A percentile compares a stretch with the other conserved stretches of the same genome.
Conservation (phyloP, 2,888 invertebrate genomes). For the Nemotelus nigrinus region DNA sequence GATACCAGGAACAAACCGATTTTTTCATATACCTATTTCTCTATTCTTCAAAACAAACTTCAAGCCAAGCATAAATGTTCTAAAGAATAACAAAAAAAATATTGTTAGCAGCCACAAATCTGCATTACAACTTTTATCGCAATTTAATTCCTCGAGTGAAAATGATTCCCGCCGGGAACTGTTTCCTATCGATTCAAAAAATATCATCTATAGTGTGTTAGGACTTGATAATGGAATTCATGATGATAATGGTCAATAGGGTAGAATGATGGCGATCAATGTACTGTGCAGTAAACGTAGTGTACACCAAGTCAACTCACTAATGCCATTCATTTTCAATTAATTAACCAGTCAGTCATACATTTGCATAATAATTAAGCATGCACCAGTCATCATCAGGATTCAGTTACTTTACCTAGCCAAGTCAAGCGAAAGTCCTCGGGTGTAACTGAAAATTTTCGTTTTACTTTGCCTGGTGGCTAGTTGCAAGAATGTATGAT, state of each 20-base stretch:
- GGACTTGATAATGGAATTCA: constrained; percentile 26
- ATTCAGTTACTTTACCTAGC: constrained; percentile 2
- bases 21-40: too few relatives aligned
- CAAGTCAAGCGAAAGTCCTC: constrained; percentile 23
- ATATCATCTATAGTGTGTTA: constrained; percentile 24
- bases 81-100: too few relatives aligned
- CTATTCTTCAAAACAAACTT: too few relatives aligned
- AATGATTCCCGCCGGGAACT: too few relatives aligned
- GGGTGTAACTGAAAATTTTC: too few relatives aligned
- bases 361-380: constrained; percentile 52
- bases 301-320: constrained; percentile 3
- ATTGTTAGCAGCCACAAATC: too few relatives aligned
- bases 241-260: constrained; percentile 48
- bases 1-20: too few relatives aligned
- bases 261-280: constrained; percentile 1
- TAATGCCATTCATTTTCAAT: constrained; percentile 50
- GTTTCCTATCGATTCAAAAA: constrained; percentile 13
- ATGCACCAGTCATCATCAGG: constrained; percentile 43
- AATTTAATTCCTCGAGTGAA: too few relatives aligned
- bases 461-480: too few relatives aligned
- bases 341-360: constrained; percentile 51
- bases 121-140: too few relatives aligned
- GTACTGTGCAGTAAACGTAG: constrained; percentile 34
- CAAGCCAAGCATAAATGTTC: too few relatives aligned
- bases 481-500: too few relatives aligned